Percentiles rank a stretch among this genome's conserved stretches.
These are phyloP conservation scores for Orthonyx spaldingii DNA, from an alignment of 2,113 vertebrate genomes.

Conservation along the genomic window DNA sequence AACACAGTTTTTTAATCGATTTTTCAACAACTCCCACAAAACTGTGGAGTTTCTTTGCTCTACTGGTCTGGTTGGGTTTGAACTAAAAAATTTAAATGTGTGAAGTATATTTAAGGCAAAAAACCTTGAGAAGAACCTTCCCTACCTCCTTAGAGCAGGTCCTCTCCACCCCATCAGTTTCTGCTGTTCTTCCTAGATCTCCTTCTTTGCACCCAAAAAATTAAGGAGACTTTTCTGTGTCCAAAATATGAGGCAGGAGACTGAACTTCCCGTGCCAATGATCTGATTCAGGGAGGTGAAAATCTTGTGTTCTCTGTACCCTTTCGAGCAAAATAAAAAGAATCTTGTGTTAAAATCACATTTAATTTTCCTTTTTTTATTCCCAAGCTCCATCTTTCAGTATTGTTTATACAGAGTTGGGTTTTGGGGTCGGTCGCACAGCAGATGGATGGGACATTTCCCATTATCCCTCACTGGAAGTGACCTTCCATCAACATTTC, in stretches of 20 bases:
- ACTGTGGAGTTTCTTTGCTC: not conserved
- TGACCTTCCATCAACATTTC: not conserved
- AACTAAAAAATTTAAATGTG: not conserved
- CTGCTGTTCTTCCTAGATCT: not conserved
- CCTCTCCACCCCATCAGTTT: not conserved
- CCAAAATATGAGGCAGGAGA: not conserved
- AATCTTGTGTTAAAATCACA: not conserved
- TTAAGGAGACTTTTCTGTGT: not conserved
- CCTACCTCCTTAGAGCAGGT: not conserved
- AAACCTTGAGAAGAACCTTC: not conserved
- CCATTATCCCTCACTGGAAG: not conserved
- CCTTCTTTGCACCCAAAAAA: not conserved
- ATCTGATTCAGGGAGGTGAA: not conserved
- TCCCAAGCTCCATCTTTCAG: not conserved
- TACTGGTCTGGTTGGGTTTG: not conserved
- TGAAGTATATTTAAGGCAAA: not conserved
- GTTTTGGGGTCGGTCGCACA: not conserved
- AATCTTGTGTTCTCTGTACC: not conserved
- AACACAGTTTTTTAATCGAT: rapidly evolving
- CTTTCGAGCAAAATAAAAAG: not conserved
- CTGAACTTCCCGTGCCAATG: not conserved
- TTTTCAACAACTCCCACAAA: not conserved
- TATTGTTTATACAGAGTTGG: not conserved
- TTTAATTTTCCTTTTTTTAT: not conserved
- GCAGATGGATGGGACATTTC: not conserved